phyloP scores from a whole-genome alignment of 1,140 invertebrate genomes.

The Cryptotermes secundus region DNA sequence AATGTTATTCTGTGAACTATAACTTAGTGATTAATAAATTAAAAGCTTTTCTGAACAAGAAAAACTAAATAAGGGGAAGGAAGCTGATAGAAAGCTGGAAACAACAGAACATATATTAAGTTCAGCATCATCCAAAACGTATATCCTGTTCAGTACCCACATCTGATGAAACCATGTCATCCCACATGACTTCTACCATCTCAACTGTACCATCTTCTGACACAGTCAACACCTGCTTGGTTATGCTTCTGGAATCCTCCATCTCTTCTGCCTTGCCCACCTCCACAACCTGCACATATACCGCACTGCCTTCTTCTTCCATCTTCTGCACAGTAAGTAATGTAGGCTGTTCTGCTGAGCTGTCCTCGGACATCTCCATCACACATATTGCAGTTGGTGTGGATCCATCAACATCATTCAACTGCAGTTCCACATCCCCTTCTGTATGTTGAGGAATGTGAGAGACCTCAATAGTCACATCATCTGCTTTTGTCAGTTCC shows the following conservation, averaged over 20 bases:
- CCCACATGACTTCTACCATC: constrained; percentile 44
- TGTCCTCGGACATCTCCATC: constrained; percentile 30
- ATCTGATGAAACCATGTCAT: constrained; percentile 36
- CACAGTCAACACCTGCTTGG: constrained; percentile 41
- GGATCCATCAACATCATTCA: constrained; percentile 9
- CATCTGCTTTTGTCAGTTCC: background rate
- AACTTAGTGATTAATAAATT: background rate
- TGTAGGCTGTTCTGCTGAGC: background rate
- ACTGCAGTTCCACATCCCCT: constrained; percentile 21
- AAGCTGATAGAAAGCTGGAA: background rate
- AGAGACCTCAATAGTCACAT: constrained; percentile 20
- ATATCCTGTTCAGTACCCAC: constrained; percentile 20
- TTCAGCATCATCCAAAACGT: background rate
- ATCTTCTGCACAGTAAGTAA: constrained; percentile 37
- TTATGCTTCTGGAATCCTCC: constrained; percentile 23
- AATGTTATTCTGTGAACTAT: background rate
- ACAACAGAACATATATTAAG: background rate
- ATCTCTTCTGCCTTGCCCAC: constrained; percentile 30
- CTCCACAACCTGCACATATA: constrained; percentile 42
- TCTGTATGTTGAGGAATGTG: constrained; percentile 3
- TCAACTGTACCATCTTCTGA: constrained; percentile 42
- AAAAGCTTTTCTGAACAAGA: background rate
- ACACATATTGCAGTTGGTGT: constrained; percentile 30
- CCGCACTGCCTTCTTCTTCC: constrained; percentile 37
- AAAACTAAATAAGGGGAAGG: background rate